These are phyloP conservation scores for Polydrusus pterygomalis DNA, from an alignment of 2,888 invertebrate genomes.

Conservation along the genomic window DNA sequence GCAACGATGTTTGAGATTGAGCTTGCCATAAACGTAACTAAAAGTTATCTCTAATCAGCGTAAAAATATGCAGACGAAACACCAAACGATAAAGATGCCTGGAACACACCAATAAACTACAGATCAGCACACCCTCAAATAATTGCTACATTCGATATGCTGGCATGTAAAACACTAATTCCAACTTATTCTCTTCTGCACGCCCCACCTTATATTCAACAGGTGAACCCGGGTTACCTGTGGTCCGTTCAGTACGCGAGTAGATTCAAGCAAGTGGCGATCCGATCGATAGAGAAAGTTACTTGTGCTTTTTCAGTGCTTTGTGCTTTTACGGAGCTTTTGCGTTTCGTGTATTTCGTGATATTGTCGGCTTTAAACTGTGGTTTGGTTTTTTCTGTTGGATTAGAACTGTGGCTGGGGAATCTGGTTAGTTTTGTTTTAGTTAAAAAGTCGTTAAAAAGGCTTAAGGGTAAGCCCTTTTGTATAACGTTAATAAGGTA, in stretches of 20 bases:
- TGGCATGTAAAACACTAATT: conserved; percentile 33
- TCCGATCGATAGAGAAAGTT: conserved; percentile 27
- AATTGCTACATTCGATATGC: conserved; percentile 34
- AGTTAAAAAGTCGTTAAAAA: no score
- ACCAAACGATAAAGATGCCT: background rate
- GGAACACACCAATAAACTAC: background rate
- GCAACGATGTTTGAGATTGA: no score
- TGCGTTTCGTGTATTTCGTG: conserved; percentile 8
- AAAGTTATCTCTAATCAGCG: background rate
- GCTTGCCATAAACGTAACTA: background rate
- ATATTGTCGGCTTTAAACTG: conserved; percentile 16
- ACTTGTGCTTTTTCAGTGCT: conserved; percentile 47
- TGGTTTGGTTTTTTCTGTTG: conserved; percentile 29
- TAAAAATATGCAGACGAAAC: background rate
- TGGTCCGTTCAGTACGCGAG: conserved; percentile 63
- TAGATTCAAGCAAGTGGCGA: conserved; percentile 58
- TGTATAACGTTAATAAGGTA: no score
- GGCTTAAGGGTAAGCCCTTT: background rate
- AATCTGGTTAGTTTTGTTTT: conserved; percentile 1
- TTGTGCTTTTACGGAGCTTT: conserved; percentile 40
- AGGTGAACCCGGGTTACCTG: conserved; percentile 69
- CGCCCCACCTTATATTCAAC: conserved; percentile 66
- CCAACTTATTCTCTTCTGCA: conserved; percentile 36
- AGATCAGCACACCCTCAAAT: conserved; percentile 26
- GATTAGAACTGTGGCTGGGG: conserved; percentile 26